Conservation (phyloP, 2,113 vertebrate genomes). For the Patagioenas fasciata region DNA sequence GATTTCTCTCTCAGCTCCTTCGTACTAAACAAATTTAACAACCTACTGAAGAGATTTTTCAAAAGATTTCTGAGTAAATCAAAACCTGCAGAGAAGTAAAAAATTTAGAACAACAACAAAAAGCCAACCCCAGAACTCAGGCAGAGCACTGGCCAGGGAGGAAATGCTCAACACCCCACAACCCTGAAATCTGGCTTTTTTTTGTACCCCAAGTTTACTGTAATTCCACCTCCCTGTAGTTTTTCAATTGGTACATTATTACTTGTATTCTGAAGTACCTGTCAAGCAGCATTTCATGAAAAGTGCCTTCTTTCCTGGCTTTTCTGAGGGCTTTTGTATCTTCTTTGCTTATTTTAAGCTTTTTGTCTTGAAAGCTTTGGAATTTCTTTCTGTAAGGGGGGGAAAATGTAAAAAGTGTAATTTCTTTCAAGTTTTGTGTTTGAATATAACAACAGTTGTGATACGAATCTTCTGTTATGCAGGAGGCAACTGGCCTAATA, state of each 20-base stretch:
- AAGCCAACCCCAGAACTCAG: not conserved
- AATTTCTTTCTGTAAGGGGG: constrained; percentile 89
- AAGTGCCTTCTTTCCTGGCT: constrained; percentile 90
- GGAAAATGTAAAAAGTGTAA: not conserved
- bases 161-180: not conserved
- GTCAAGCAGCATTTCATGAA: constrained; percentile 93
- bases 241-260: not conserved
- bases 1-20: not conserved
- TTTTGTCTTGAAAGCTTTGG: constrained; percentile 97
- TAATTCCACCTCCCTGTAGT: not conserved
- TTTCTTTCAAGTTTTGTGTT: not conserved
- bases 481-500: not conserved
- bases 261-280: constrained; percentile 75
- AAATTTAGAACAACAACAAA: not conserved
- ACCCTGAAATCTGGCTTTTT: not conserved
- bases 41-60: not conserved
- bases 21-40: not conserved
- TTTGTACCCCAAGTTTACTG: not conserved
- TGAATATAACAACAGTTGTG: not conserved
- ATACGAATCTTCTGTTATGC: not conserved
- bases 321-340: constrained; percentile 84
- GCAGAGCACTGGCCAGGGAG: not conserved
- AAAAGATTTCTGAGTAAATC: not conserved
- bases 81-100: not conserved
- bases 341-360: constrained; percentile 91